A percentile compares a stretch with the other conserved stretches of the same genome.
These are phyloP conservation scores for Zoanthus sociatus DNA, from an alignment of 92 coral and sea anemone genomes.

Conservation along the genomic window DNA sequence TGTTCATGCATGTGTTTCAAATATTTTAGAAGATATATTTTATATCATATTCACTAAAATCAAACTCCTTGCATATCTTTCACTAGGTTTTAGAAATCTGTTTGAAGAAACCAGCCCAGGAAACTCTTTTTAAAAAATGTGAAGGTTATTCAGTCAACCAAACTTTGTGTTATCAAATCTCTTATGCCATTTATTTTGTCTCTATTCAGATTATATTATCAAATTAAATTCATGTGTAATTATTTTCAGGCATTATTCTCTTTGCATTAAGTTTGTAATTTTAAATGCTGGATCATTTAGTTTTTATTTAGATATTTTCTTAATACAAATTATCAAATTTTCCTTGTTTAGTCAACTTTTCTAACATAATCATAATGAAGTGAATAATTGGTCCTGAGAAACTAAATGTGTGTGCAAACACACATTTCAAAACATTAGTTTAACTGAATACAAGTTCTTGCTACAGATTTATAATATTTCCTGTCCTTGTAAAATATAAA, in stretches of 20 bases:
- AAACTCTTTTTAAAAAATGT: background rate
- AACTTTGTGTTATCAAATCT: background rate
- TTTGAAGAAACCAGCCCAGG: background rate
- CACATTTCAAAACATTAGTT: background rate
- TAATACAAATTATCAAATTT: background rate
- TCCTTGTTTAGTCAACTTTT: background rate
- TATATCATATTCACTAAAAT: background rate
- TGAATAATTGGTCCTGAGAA: conserved; percentile 8
- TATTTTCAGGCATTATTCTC: background rate
- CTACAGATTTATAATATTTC: no score
- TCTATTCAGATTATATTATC: background rate
- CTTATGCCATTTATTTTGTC: background rate
- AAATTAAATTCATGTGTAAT: background rate
- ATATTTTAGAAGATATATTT: background rate
- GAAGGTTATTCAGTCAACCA: background rate
- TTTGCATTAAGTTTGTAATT: background rate
- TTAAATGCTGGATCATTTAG: background rate
- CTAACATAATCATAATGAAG: conserved; percentile 1
- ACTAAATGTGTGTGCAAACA: background rate
- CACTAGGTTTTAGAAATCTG: background rate
- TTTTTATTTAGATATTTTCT: conserved; percentile 1
- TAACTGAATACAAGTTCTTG: background rate
- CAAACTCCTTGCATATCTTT: background rate
- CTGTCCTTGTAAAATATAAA: no score
- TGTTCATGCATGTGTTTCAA: background rate